These are phyloP conservation scores for Callipepla californica DNA, from an alignment of 2,113 vertebrate species.

Conservation along the genomic window DNA sequence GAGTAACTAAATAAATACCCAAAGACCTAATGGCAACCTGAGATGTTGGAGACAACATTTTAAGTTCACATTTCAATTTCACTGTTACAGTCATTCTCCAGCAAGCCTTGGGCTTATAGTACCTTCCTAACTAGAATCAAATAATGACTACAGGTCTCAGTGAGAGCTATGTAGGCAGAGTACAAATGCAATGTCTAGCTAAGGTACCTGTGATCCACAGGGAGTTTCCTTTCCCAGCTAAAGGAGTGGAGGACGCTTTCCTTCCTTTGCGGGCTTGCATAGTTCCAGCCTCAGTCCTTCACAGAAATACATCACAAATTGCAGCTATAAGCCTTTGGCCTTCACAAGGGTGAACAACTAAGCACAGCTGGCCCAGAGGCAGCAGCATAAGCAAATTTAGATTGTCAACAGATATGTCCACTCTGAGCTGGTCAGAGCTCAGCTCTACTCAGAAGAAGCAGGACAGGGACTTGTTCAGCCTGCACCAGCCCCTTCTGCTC, in stretches of 20 bases:
- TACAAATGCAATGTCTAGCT: neutral
- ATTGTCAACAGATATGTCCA: constrained; percentile 7
- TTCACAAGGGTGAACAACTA: neutral
- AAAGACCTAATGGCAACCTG: neutral
- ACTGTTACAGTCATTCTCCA: neutral
- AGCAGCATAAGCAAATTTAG: neutral
- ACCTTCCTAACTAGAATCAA: neutral
- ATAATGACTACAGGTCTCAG: neutral
- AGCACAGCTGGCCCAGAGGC: constrained; percentile 15
- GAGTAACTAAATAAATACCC: neutral
- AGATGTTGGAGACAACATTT: neutral
- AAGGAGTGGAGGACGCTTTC: neutral
- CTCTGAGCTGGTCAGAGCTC: neutral
- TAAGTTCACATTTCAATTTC: neutral
- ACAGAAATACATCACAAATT: neutral
- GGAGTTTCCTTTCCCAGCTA: neutral
- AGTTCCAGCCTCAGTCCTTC: neutral
- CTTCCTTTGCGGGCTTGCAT: neutral
- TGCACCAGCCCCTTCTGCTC: neutral
- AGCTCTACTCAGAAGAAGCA: neutral
- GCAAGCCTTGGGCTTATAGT: neutral
- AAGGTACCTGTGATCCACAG: neutral
- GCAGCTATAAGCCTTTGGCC: neutral
- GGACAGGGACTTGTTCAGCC: neutral
- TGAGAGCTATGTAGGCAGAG: neutral